Conservation (phyloP, 1,140 invertebrate species). For the Centruroides sculpturatus region DNA sequence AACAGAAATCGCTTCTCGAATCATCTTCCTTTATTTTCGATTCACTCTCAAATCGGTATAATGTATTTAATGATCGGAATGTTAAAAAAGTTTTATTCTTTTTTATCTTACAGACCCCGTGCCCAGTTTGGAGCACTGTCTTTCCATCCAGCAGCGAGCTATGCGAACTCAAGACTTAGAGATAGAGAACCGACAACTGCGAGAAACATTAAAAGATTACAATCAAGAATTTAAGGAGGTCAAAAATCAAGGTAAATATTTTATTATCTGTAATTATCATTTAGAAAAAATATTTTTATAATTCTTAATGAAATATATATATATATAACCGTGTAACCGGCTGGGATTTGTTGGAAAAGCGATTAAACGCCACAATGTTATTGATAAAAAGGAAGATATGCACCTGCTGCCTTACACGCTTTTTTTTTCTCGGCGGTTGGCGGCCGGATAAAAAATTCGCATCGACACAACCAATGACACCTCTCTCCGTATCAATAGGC, state of each 20-base stretch:
- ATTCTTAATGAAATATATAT: not conserved
- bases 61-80: too few species aligned
- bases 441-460: too few species aligned
- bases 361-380: not conserved
- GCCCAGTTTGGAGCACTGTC: slow-evolving; percentile 33
- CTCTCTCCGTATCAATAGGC: too few species aligned
- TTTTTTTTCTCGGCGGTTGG: too few species aligned
- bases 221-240: slow-evolving; percentile 36
- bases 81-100: not conserved
- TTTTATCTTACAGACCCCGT: slow-evolving; percentile 30
- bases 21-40: too few species aligned
- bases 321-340: not conserved
- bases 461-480: too few species aligned
- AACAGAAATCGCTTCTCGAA: too few species aligned
- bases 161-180: slow-evolving; percentile 35
- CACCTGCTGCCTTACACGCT: too few species aligned
- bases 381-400: too few species aligned
- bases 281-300: too few species aligned
- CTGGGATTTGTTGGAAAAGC: not conserved
- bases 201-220: slow-evolving; percentile 38
- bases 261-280: too few species aligned
- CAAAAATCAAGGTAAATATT: not conserved
- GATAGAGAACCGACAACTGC: slow-evolving; percentile 38
- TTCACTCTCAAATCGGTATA: too few species aligned
- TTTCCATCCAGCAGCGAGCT: slow-evolving; percentile 33